Evolutionary conservation across 2,797 vertebrate genomes (phyloP), one percentile per base, ranked within the genome.

Genomic region (Clarias laeviceps): DNA sequence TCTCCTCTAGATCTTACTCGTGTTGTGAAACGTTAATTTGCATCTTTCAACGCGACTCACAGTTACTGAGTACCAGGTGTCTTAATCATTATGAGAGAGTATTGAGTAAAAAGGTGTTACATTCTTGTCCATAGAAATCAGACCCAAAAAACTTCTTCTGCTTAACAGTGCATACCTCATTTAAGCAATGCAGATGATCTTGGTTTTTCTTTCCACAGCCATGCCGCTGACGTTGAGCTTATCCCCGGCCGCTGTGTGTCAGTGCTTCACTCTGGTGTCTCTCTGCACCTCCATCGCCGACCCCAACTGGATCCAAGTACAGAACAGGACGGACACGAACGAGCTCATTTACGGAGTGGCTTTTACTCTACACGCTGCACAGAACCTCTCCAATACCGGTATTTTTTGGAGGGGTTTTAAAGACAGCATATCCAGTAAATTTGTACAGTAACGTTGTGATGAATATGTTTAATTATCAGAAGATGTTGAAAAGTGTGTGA

Each of bases 241-340:
- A 89, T 87, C 91, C 34, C 91, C 90, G 0, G 91, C 93, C 0
- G 91, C 92, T 0, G 88, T 92, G 59, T 88, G 90, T 65, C 93
- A 94, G 88, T 91, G 90, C 80, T 90, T 93, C 86, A 91, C 90
- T 7, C 84, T 92, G 84, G 93, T 92, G 73, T 90, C 91, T 29
- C 90, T 94, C 80, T 94, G 93, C 88, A 94, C 70, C 7, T 91
- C 91, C 61, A 91, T 94, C 77, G 91, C 92, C 0, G 92, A 93
- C 69, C 92, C 93, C 0, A 91, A 91, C 88, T 94, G 93, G 93
- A 90, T 93, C 83, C 80, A 90, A 29, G 85, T 93, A 24, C 34
- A 80, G 27, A 92, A 90, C 77, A 32, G 34, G 24, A 86, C 85
- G 0, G 87, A 88, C n/a, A 22, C 82, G 0, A 85, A 70, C 62